phyloP scores from a whole-genome alignment of 37 sponge, comb jelly and placozoan genomes.

The Spongilla lacustris region DNA sequence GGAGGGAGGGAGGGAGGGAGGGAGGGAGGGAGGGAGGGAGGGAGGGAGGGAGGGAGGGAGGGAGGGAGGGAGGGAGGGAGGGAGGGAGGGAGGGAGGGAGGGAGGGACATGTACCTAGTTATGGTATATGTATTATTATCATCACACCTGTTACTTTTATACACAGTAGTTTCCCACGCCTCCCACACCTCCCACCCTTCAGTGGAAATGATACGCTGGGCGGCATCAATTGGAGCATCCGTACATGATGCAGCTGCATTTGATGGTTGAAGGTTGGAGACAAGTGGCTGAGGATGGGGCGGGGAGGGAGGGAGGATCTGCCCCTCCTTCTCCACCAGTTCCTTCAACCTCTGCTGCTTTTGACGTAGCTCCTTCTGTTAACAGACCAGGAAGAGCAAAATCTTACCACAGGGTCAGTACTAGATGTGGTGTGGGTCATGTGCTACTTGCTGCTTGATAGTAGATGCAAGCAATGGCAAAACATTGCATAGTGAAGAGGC shows the following conservation, averaged over 20 bases:
- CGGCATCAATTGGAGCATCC: neutral
- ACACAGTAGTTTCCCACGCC: neutral
- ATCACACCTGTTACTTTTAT: no score
- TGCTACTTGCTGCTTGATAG: no score
- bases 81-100: neutral
- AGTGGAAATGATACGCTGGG: neutral
- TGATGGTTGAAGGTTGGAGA: neutral
- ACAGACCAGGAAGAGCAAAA: neutral
- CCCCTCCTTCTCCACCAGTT: neutral
- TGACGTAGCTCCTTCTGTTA: neutral
- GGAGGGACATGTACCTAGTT: neutral
- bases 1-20: neutral
- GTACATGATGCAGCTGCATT: neutral
- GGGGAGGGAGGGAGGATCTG: neutral
- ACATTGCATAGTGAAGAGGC: no score
- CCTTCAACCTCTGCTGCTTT: neutral
- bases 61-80: neutral
- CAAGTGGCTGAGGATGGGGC: neutral
- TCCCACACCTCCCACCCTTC: neutral
- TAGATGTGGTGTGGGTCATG: no score
- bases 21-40: constrained; percentile 7
- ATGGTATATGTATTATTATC: no score
- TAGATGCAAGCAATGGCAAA: no score
- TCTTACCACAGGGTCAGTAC: neutral
- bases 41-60: neutral